A percentile compares a stretch with the other conserved stretches of the same genome.
Conservation (phyloP, 2,113 vertebrate genomes). For the Anarhynchus alexandrinus region DNA sequence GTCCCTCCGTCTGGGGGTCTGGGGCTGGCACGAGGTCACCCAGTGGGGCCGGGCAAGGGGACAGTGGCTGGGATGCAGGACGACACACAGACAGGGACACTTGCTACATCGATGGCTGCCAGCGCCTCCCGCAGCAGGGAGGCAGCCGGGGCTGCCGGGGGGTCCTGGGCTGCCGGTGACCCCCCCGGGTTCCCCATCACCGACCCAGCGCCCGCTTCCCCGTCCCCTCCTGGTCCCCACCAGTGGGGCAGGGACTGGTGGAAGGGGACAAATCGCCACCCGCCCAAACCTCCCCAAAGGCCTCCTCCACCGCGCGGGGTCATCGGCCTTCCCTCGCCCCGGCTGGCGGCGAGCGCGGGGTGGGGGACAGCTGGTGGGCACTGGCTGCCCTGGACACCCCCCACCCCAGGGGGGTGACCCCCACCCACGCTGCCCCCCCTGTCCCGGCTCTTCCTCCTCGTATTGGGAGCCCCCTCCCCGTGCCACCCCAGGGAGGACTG, state of each 20-base stretch:
- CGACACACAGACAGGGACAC: conserved; percentile 23
- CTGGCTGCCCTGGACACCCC: background rate
- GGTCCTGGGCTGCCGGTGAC: background rate
- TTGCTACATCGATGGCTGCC: conserved; percentile 63
- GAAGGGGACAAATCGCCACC: background rate
- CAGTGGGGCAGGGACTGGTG: background rate
- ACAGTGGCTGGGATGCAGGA: background rate
- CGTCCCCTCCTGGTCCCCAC: background rate
- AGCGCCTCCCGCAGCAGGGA: background rate
- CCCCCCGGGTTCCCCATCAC: background rate
- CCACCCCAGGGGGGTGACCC: background rate
- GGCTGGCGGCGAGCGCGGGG: fast-evolving
- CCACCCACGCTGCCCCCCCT: no score
- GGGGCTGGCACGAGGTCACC: background rate
- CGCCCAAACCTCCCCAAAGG: background rate
- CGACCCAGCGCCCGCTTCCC: background rate
- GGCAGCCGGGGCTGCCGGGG: background rate
- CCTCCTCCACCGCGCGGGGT: conserved; percentile 23
- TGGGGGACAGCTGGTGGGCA: background rate
- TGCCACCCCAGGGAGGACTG: background rate
- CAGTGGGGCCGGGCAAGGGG: background rate
- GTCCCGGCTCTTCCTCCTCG: background rate
- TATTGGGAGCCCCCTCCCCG: background rate
- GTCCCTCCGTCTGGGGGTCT: background rate
- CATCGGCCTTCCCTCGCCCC: conserved; percentile 6